Evolutionary conservation across 2,797 vertebrate species (phyloP).

Genomic region (Pipistrellus pipistrellus): DNA sequence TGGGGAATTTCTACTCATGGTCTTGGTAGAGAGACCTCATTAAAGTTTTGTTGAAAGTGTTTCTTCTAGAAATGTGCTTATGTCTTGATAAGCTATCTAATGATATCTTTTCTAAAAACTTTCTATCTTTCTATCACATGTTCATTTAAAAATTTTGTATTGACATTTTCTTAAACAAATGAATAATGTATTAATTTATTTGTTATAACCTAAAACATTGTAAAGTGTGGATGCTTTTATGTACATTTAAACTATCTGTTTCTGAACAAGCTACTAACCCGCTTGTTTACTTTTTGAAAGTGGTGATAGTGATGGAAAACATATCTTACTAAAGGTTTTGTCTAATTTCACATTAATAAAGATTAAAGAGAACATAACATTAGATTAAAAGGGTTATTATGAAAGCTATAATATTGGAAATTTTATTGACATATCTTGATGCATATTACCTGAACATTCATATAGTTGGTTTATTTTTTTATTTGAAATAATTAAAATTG

Average conservation of each 20-base stretch:
- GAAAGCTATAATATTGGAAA: background rate
- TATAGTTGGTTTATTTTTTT: background rate
- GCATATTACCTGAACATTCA: background rate
- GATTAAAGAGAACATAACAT: background rate
- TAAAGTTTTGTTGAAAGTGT: background rate
- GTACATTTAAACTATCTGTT: background rate
- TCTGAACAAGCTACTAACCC: background rate
- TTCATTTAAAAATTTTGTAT: background rate
- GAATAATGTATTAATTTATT: background rate
- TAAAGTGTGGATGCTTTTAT: background rate
- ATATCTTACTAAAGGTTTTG: background rate
- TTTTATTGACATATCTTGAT: background rate
- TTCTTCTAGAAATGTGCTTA: background rate
- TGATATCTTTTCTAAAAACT: background rate
- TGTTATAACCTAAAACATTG: background rate
- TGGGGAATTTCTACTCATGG: background rate
- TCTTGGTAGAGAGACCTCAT: background rate
- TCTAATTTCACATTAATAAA: background rate
- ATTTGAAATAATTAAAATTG: background rate
- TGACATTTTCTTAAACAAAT: background rate
- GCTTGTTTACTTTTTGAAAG: background rate
- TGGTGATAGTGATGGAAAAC: background rate
- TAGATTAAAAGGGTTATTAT: background rate
- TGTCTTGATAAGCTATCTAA: background rate
- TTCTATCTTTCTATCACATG: background rate